Base-by-base conservation (phyloP, 2,888 invertebrate species). In the Orchesella flavescens region DNA sequence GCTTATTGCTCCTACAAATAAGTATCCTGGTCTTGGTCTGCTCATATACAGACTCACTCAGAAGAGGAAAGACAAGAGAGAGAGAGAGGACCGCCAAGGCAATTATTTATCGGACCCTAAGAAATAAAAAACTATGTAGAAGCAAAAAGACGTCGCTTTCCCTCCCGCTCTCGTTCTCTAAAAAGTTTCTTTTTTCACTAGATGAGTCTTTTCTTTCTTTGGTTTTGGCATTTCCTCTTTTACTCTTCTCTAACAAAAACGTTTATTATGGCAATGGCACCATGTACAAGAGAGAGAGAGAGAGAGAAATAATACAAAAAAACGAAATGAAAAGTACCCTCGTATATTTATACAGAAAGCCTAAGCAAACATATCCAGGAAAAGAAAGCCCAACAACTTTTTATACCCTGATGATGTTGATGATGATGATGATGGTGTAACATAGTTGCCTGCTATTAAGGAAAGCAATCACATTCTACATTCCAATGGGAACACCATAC, bases 61-160 rank as follows among this genome's bases (percentile, higher is more conserved):
- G 34, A 34, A 34, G 34, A 77, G 55, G 44, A n/a, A 17, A 74
- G 23, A 71, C 19, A 65, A 57, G 23, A 79, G 59, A 85, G 53
- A 71, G 75, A 73, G 83, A 76, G 74, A 76, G 77, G 75, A 86
- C 81, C 84, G 21, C 76, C 84, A 77, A 87, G 84, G 87, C 87
- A 87, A 87, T 87, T 87, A 87, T 87, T 87, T 87, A 87, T 87
- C 86, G 86, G 85, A 78, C 84, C 86, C 85, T 69, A 87, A 84
- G 65, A 66, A 55, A n/a, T 74, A 23, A 46, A 74, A 77, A 57
- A 77, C 65, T 69, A 24, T 53, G 21, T 53, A 46, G 9, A n/a
- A 34, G 34, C 3, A 34, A n/a, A 65, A 59, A 21, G 15, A 65
- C 17, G 15, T 21, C 7, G 17, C 66, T n/a, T n/a, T n/a, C n/a